phyloP scores from a whole-genome alignment of 2,113 vertebrate genomes.

The Rhombomys opimus region DNA sequence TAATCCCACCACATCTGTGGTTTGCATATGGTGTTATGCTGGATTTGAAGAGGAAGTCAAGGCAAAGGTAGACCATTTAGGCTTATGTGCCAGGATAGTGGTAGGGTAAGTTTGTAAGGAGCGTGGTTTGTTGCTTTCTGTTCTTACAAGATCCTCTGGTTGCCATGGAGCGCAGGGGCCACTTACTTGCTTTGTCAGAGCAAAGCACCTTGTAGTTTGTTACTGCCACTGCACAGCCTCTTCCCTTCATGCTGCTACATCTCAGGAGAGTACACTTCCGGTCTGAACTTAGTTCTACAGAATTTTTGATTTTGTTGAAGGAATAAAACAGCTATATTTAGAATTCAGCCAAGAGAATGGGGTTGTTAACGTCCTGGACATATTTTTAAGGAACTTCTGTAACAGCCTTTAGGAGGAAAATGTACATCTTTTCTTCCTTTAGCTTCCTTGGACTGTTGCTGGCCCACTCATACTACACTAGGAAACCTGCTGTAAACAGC shows the following conservation, averaged over 20 bases:
- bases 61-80: background rate
- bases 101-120: background rate
- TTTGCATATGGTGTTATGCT: background rate
- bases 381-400: background rate
- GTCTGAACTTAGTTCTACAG: background rate
- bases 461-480: background rate
- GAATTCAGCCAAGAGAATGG: slow-evolving; percentile 19
- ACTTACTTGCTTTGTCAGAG: background rate
- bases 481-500: background rate
- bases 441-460: background rate
- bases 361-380: background rate
- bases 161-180: background rate
- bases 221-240: background rate
- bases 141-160: background rate
- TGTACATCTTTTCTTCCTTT: background rate
- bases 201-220: background rate
- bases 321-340: slow-evolving; percentile 13
- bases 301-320: slow-evolving; percentile 13
- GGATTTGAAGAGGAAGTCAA: background rate
- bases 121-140: background rate
- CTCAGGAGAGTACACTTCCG: background rate
- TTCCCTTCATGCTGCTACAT: background rate
- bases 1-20: background rate
- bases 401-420: background rate
- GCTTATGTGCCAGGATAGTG: background rate